Conservation (phyloP, 2,797 vertebrate species). For the Lacerta viridis region DNA sequence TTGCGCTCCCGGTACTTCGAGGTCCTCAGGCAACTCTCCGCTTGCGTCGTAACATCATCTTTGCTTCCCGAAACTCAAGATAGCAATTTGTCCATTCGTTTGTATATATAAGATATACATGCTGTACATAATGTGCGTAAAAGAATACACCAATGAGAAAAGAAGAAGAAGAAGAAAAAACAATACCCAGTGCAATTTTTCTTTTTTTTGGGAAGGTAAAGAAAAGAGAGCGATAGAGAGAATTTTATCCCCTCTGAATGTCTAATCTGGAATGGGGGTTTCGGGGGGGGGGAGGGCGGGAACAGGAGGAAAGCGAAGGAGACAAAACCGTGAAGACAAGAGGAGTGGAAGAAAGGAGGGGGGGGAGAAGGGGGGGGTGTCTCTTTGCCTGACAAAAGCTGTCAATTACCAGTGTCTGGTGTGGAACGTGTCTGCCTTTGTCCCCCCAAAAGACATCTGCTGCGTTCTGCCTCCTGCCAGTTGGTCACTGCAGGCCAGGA, state of each 20-base stretch:
- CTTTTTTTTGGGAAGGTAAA: neutral
- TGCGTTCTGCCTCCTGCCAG: constrained; percentile 85
- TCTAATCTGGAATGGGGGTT: constrained; percentile 72
- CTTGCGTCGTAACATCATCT: constrained; percentile 22
- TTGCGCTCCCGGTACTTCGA: constrained; percentile 46
- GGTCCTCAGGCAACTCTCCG: constrained; percentile 39
- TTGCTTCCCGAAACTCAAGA: constrained; percentile 57
- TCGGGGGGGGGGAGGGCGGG: neutral
- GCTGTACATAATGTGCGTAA: constrained; percentile 49
- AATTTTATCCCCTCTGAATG: constrained; percentile 82
- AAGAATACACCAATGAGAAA: constrained; percentile 33
- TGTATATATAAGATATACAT: constrained; percentile 57
- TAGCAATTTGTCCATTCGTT: constrained; percentile 72
- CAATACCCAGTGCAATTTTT: constrained; percentile 83
- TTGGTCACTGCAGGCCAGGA: constrained; percentile 76
- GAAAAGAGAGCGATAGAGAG: constrained; percentile 1
- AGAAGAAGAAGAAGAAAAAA: constrained; percentile 34
- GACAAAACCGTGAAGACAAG: constrained; percentile 52
- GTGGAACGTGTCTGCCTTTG: constrained; percentile 85
- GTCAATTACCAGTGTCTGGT: constrained; percentile 75
- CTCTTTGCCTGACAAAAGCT: constrained; percentile 75
- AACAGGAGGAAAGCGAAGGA: constrained; percentile 6
- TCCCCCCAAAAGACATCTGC: constrained; percentile 89
- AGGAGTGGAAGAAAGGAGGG: neutral
- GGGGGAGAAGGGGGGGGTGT: neutral